Percentiles rank a stretch among this genome's conserved stretches.
These are phyloP conservation scores for Drosophila watanabei DNA, from an alignment of 1,140 invertebrate species.

Conservation along the genomic window DNA sequence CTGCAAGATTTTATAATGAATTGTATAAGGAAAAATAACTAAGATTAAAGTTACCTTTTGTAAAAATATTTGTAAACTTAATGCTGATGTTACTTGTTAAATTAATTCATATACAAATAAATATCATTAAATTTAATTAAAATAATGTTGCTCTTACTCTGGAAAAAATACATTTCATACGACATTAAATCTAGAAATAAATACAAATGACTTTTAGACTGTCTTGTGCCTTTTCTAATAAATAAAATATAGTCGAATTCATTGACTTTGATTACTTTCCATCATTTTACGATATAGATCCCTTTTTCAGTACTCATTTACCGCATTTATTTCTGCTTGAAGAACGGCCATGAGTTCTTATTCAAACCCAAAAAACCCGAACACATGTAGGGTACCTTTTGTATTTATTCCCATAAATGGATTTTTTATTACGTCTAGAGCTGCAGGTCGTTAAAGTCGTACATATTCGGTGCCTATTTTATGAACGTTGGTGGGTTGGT, in stretches of 20 bases:
- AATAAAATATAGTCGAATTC: constrained; percentile 12
- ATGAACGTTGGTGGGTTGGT: constrained; percentile 36
- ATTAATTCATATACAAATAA: no score
- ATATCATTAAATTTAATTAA: background rate
- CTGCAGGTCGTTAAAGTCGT: constrained; percentile 66
- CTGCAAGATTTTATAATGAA: background rate
- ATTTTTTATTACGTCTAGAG: constrained; percentile 67
- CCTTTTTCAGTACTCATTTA: constrained; percentile 22
- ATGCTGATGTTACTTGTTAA: no score
- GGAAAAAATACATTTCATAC: background rate
- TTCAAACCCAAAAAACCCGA: background rate
- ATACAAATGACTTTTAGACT: background rate
- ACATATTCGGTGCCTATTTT: constrained; percentile 59
- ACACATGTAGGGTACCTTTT: constrained; percentile 20
- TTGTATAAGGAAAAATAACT: no score
- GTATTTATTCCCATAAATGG: constrained; percentile 61
- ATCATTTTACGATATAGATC: constrained; percentile 17
- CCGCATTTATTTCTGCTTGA: constrained; percentile 33
- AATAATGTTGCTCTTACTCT: no score
- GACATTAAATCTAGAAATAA: background rate
- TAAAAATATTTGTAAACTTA: no score
- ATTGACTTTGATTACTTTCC: constrained; percentile 14
- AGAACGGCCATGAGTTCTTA: constrained; percentile 19
- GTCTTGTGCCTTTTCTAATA: constrained; percentile 4
- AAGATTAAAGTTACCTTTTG: no score